Evolutionary conservation across 2,888 invertebrate species (phyloP).

Genomic region (Ellobium chinense): DNA sequence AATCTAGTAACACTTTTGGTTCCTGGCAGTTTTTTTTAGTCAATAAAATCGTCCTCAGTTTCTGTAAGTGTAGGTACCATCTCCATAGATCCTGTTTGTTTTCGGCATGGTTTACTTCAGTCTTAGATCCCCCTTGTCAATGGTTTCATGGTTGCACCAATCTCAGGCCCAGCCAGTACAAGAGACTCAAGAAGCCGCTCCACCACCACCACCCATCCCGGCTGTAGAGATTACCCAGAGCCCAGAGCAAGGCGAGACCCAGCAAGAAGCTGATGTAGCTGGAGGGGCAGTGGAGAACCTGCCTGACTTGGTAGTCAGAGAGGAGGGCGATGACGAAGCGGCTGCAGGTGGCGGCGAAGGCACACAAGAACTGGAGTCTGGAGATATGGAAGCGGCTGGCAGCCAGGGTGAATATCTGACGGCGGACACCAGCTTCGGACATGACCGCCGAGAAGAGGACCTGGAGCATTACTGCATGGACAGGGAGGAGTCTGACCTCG

Average conservation of each 20-base stretch:
- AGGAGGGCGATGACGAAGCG: slow-evolving; percentile 6
- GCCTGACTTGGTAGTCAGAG: not conserved
- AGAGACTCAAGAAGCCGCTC: no score
- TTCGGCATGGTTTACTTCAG: no score
- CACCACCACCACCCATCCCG: slow-evolving; percentile 1
- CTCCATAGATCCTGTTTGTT: no score
- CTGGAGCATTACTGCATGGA: slow-evolving; percentile 46
- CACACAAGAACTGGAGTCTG: not conserved
- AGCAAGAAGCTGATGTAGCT: not conserved
- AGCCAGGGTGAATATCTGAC: not conserved
- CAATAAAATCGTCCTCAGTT: no score
- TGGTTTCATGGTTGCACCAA: no score
- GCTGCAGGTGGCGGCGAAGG: not conserved
- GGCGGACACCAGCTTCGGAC: not conserved
- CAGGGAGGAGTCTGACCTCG: slow-evolving; percentile 40
- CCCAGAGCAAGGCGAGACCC: not conserved
- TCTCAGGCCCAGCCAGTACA: no score
- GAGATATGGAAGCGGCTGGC: not conserved
- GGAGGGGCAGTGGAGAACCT: not conserved
- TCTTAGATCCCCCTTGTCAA: no score
- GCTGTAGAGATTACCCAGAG: slow-evolving; percentile 24
- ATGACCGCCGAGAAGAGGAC: slow-evolving; percentile 40
- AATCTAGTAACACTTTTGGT: no score
- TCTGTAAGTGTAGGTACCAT: no score
- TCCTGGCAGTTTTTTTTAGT: no score